A percentile compares a stretch with the other conserved stretches of the same genome.
These are phyloP conservation scores for Nemapogon koenigi DNA, from an alignment of 2,888 invertebrate genomes.

Conservation along the genomic window DNA sequence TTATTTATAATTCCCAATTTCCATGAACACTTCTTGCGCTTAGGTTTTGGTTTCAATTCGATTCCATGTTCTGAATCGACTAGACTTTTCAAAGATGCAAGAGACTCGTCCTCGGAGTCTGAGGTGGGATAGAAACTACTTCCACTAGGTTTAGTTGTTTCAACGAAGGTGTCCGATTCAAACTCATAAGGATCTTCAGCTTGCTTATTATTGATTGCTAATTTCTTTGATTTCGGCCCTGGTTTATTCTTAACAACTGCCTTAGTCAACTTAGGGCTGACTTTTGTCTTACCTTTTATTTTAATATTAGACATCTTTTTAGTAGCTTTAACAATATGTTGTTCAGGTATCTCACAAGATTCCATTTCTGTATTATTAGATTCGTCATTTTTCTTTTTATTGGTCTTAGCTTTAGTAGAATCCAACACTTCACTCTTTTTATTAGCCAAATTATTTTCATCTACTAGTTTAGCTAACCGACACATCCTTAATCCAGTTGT, in stretches of 20 bases:
- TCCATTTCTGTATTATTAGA: conserved; percentile 14
- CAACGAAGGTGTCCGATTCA: conserved; percentile 39
- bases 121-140: conserved; percentile 24
- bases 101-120: conserved; percentile 38
- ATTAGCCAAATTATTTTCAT: conserved; percentile 26
- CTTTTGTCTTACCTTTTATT: background rate
- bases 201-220: conserved; percentile 17
- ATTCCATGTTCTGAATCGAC: conserved; percentile 32
- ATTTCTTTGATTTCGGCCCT: conserved; percentile 39
- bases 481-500: conserved; percentile 72
- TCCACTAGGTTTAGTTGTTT: conserved; percentile 28
- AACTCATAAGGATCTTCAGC: conserved; percentile 39
- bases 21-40: conserved; percentile 39
- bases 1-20: conserved; percentile 43
- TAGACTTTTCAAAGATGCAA: conserved; percentile 34
- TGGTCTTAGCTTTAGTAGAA: background rate
- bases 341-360: background rate
- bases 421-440: conserved; percentile 1
- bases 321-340: background rate
- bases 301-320: too few relatives aligned
- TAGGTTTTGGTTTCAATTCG: conserved; percentile 36
- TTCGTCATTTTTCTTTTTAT: conserved; percentile 17
- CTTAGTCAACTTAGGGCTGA: too few relatives aligned
- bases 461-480: conserved; percentile 59
- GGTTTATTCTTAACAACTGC: conserved; percentile 32